A percentile compares a stretch with the other conserved stretches of the same genome.
Conservation (phyloP, 2,888 invertebrate species). For the Synanthedon vespiformis region DNA sequence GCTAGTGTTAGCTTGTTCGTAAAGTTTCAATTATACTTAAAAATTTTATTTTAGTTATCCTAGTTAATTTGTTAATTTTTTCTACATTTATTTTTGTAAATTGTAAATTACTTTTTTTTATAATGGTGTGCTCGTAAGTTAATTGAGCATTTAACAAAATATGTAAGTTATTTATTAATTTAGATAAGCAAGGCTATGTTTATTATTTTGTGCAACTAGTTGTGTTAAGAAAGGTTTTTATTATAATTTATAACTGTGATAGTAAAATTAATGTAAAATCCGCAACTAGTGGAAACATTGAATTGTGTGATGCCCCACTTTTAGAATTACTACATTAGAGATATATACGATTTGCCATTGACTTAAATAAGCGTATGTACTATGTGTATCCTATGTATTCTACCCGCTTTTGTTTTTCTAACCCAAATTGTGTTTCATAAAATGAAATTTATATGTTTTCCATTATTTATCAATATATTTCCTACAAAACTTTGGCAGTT, state of each 20-base stretch:
- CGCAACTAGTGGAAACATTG: slow-evolving; percentile 12
- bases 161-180: slow-evolving; percentile 64
- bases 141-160: slow-evolving; percentile 37
- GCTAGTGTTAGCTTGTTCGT: slow-evolving; percentile 57
- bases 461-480: too few species aligned
- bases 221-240: slow-evolving; percentile 38
- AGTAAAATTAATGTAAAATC: slow-evolving; percentile 48
- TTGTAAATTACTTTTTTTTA: slow-evolving; percentile 43
- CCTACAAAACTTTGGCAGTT: too few species aligned
- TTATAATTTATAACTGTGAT: slow-evolving; percentile 67
- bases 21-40: slow-evolving; percentile 27
- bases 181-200: slow-evolving; percentile 62
- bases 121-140: slow-evolving; percentile 29
- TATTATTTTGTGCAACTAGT: slow-evolving; percentile 38
- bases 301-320: slow-evolving; percentile 12
- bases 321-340: too few species aligned
- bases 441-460: too few species aligned
- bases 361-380: slow-evolving; percentile 7
- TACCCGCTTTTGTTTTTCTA: background rate
- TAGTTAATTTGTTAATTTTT: slow-evolving; percentile 48
- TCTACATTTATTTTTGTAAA: slow-evolving; percentile 48
- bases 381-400: background rate
- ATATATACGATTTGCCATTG: slow-evolving; percentile 18
- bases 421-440: too few species aligned
- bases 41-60: slow-evolving; percentile 51